Conservation (phyloP, 1,140 invertebrate genomes). For the Battus philenor region DNA sequence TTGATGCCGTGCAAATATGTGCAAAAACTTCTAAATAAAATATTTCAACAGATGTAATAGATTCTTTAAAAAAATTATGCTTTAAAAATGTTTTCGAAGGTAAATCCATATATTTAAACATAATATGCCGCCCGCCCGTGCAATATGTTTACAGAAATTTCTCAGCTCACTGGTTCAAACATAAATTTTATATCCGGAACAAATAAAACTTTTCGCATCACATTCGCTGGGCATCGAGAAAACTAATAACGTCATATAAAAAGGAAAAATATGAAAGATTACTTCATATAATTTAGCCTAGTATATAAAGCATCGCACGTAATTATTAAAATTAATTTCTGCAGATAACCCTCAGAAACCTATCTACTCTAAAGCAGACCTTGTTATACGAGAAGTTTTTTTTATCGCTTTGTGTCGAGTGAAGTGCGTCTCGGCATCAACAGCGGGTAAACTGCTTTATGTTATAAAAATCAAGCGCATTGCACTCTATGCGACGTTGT, state of each 20-base stretch:
- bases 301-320: background rate
- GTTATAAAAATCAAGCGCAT: slow-evolving; percentile 55
- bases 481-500: too few species aligned
- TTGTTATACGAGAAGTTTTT: slow-evolving; percentile 38
- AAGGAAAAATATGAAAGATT: background rate
- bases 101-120: too few species aligned
- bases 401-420: slow-evolving; percentile 30
- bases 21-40: too few species aligned
- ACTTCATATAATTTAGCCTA: slow-evolving; percentile 34
- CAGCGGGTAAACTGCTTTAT: slow-evolving; percentile 41
- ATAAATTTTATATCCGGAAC: slow-evolving; percentile 3
- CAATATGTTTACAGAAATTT: slow-evolving; percentile 8
- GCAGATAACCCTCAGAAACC: slow-evolving; percentile 29
- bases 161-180: slow-evolving; percentile 6
- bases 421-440: slow-evolving; percentile 30
- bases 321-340: slow-evolving; percentile 27
- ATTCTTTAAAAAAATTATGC: too few species aligned
- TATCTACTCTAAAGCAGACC: slow-evolving; percentile 28
- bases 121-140: background rate
- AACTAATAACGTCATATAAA: slow-evolving; percentile 10
- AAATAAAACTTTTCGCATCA: slow-evolving; percentile 8
- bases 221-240: background rate
- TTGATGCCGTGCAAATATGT: too few species aligned
- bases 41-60: too few species aligned
- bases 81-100: too few species aligned